Evolutionary conservation across 2,888 invertebrate species (phyloP), one percentile per base, ranked within the genome.

Genomic region (Hemithea aestivaria): DNA sequence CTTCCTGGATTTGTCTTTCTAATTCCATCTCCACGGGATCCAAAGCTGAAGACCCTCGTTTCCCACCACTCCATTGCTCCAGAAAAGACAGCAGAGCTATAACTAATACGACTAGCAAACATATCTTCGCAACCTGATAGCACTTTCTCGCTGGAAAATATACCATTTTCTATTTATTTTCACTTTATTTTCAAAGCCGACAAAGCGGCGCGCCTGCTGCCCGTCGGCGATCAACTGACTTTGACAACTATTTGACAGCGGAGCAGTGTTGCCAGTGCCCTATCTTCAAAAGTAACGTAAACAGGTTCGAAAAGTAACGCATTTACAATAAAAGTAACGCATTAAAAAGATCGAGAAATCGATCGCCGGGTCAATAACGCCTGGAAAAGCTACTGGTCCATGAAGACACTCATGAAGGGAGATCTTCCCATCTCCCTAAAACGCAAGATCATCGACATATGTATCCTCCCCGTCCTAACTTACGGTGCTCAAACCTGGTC

Each of bases 1-100:
- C 92, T 35, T 88, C 84, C 10, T 71, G 66, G 42, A 93, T 89
- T 61, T 88, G 78, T 27, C 69, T 66, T 51, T 91, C 91, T 32
- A 62, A 81, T 2, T 71, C 66, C 0, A 58, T 67, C 36, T 75
- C 73, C 0, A 56, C 31, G 0, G 68, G 58, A 28, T 70, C 66
- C 1, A 33, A 59, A 7, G 64, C 59, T 1, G 80, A 78, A 7
- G 56, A 50, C 4, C 74, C 59, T 11, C 72, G 70, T 45, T 66
- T 74, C 6, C 84, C 83, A 4, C 85, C 84, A 1, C 81, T 76
- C 83, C 83, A 84, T 54, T 77, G 71, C 48, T 85, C 85, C 29
- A 82, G 81, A 30, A 84, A 56, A 45, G 63, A 49, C 25, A 85
- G 52, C 40, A 85, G 52, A 38, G 73, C 62, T 39, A 83, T 59